A percentile compares a stretch with the other conserved stretches of the same genome.
phyloP scores from a whole-genome alignment of 1,140 invertebrate species.

The Lepidurus apus region DNA sequence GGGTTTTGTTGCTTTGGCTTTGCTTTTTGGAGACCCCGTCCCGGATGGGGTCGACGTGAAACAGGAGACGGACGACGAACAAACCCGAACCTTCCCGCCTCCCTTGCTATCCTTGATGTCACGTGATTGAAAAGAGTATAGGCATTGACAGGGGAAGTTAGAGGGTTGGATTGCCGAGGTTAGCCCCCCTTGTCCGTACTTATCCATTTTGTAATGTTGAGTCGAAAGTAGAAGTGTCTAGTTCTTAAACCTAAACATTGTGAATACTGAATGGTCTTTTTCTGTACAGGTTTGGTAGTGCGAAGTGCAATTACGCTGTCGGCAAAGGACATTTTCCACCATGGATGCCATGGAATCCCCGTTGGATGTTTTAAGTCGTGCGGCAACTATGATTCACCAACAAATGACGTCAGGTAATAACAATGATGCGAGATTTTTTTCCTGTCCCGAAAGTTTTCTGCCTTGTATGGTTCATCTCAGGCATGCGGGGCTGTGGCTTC shows the following conservation, averaged over 20 bases:
- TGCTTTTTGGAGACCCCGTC: not conserved
- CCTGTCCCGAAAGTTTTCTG: not conserved
- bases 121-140: not conserved
- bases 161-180: not conserved
- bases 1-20: not conserved
- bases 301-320: not conserved
- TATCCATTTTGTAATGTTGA: not conserved
- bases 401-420: conserved; percentile 26
- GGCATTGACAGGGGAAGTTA: not conserved
- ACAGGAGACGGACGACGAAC: not conserved
- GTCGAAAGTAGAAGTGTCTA: not conserved
- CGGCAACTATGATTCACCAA: conserved; percentile 65
- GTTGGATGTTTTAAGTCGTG: conserved; percentile 77
- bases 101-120: not conserved
- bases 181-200: not conserved
- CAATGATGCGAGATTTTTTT: not conserved
- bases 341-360: conserved; percentile 67
- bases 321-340: not conserved
- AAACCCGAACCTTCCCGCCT: not conserved
- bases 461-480: too few relatives aligned
- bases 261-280: conserved; percentile 9
- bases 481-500: too few relatives aligned
- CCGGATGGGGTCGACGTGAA: not conserved
- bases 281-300: not conserved
- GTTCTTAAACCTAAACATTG: not conserved